phyloP scores from a whole-genome alignment of 1,140 invertebrate species.

The Ips nitidus region DNA sequence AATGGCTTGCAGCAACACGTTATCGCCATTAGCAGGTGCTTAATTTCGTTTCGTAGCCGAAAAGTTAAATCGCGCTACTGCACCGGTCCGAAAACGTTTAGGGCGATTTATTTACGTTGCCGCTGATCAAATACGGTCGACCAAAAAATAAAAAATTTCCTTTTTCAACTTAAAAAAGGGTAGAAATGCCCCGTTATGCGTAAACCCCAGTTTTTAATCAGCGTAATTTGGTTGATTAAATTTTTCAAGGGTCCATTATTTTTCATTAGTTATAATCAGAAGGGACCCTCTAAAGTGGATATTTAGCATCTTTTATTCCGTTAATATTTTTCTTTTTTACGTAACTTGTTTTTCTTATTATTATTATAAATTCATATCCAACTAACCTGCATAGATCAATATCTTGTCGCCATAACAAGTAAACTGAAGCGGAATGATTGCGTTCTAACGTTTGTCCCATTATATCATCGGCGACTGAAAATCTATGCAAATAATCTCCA shows the following conservation, averaged over 20 bases:
- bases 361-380: no score
- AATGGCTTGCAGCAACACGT: conserved; percentile 1
- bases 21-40: conserved; percentile 1
- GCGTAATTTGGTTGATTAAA: not conserved
- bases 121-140: not conserved
- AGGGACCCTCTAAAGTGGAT: no score
- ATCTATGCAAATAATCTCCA: no score
- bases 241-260: conserved; percentile 1
- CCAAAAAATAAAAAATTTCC: not conserved
- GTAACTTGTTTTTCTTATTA: no score
- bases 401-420: no score
- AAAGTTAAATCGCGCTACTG: not conserved
- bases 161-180: not conserved
- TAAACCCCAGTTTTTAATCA: not conserved
- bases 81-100: not conserved
- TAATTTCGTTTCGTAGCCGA: not conserved
- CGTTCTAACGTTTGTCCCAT: no score
- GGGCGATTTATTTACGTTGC: not conserved
- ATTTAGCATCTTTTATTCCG: no score
- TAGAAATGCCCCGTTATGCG: not conserved
- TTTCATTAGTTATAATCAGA: no score
- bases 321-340: no score
- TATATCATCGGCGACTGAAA: no score
- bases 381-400: no score
- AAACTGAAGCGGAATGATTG: no score